Evolutionary conservation across 2,113 vertebrate genomes (phyloP).

Genomic region (Mystacornis crossleyi): DNA sequence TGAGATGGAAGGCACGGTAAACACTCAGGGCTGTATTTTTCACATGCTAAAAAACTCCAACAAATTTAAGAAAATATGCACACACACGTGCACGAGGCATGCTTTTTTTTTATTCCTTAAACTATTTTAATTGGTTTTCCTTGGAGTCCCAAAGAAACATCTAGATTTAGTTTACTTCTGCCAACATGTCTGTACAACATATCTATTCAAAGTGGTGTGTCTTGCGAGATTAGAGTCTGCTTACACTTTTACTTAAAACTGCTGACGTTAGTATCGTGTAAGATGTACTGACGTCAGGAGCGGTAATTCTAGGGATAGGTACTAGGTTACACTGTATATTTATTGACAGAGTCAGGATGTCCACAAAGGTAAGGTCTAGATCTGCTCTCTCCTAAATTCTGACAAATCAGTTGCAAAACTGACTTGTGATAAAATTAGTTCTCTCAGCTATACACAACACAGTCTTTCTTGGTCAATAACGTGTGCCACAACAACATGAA

Average conservation of each 20-base stretch:
- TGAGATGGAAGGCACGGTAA: neutral
- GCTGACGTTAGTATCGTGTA: neutral
- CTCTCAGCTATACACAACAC: neutral
- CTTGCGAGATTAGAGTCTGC: neutral
- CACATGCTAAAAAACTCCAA: neutral
- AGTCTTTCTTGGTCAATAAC: neutral
- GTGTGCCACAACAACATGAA: neutral
- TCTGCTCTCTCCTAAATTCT: neutral
- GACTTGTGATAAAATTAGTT: neutral
- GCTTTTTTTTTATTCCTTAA: neutral
- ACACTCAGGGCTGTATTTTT: neutral
- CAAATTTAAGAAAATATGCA: neutral
- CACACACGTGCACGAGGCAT: rapidly evolving
- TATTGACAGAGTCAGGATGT: neutral
- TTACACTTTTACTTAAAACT: neutral
- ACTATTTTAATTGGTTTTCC: neutral
- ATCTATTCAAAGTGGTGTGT: neutral
- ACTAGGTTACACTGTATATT: neutral
- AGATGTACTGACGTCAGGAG: neutral
- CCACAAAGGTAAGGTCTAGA: neutral
- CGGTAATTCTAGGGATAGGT: neutral
- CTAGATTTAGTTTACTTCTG: neutral
- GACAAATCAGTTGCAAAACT: neutral
- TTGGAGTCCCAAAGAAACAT: neutral
- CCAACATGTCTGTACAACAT: neutral